A percentile compares a stretch with the other conserved stretches of the same genome.
Evolutionary conservation across 2,113 vertebrate species (phyloP).

Genomic region (Gobius niger): DNA sequence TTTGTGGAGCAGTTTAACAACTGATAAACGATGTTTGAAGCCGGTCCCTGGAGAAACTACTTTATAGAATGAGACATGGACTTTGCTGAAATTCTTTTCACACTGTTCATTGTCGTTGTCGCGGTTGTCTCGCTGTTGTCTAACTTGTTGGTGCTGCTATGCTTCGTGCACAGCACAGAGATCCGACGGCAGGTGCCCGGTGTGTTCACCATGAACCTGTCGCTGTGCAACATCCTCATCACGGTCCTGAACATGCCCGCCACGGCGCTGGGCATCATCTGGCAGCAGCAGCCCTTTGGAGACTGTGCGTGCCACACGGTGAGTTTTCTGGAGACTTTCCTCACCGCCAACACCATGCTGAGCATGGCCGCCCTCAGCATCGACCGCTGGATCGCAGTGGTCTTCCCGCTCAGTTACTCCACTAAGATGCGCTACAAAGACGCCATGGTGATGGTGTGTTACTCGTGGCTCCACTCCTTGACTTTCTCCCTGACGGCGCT

Average conservation of each 20-base stretch:
- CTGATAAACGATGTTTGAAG: neutral
- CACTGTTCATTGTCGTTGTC: constrained; percentile 80
- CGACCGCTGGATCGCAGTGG: constrained; percentile 85
- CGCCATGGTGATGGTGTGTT: constrained; percentile 83
- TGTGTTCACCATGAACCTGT: constrained; percentile 83
- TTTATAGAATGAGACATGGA: constrained; percentile 81
- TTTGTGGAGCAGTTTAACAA: neutral
- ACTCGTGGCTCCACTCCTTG: constrained; percentile 82
- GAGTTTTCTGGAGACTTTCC: constrained; percentile 84
- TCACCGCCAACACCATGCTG: constrained; percentile 82
- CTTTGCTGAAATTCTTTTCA: constrained; percentile 80
- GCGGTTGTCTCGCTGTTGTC: constrained; percentile 82
- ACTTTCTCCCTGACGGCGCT: constrained; percentile 80
- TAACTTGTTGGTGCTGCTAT: constrained; percentile 84
- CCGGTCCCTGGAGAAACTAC: constrained; percentile 19
- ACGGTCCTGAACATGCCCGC: constrained; percentile 83
- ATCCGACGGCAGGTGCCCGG: constrained; percentile 83
- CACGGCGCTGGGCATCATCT: constrained; percentile 78
- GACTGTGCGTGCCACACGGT: constrained; percentile 78
- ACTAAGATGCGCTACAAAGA: constrained; percentile 85
- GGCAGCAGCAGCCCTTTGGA: constrained; percentile 77
- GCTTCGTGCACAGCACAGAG: constrained; percentile 82
- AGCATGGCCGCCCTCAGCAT: constrained; percentile 86
- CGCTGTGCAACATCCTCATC: constrained; percentile 84
- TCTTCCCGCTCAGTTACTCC: constrained; percentile 84